Conservation (phyloP, 1,140 invertebrate species). For the Hormaphis cornu region DNA sequence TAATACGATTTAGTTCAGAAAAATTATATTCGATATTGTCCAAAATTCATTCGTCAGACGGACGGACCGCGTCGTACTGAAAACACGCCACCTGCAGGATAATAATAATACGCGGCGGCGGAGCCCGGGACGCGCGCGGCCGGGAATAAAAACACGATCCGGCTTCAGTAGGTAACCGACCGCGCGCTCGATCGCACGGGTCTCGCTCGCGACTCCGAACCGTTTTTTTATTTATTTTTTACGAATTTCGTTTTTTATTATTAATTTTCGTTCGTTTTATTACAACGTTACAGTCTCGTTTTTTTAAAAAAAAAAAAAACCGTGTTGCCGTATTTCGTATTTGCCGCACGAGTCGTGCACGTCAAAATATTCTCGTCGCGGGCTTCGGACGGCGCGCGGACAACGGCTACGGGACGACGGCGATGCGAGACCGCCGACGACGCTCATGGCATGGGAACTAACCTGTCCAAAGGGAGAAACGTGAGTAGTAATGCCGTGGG, state of each 20-base stretch:
- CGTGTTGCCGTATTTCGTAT: no score
- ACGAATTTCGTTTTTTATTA: neutral
- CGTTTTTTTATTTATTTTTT: neutral
- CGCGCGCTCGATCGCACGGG: neutral
- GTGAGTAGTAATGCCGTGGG: conserved; percentile 17
- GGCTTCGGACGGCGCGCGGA: neutral
- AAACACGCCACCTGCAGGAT: neutral
- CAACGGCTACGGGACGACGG: neutral
- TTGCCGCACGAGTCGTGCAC: neutral
- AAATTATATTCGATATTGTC: no score
- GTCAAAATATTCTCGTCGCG: neutral
- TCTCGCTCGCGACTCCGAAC: neutral
- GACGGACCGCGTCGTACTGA: no score
- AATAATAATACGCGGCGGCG: neutral
- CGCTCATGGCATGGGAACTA: conserved; percentile 31
- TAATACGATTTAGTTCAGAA: no score
- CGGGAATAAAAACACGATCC: neutral
- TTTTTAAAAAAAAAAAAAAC: no score
- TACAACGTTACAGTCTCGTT: no score
- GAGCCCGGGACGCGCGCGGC: neutral
- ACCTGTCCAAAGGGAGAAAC: conserved; percentile 31
- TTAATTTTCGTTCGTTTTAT: no score
- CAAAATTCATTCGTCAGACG: no score
- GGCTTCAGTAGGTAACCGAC: conserved; percentile 23
- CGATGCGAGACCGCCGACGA: neutral